Conservation (phyloP, 2,888 invertebrate species). For the Torymus tubicola region DNA sequence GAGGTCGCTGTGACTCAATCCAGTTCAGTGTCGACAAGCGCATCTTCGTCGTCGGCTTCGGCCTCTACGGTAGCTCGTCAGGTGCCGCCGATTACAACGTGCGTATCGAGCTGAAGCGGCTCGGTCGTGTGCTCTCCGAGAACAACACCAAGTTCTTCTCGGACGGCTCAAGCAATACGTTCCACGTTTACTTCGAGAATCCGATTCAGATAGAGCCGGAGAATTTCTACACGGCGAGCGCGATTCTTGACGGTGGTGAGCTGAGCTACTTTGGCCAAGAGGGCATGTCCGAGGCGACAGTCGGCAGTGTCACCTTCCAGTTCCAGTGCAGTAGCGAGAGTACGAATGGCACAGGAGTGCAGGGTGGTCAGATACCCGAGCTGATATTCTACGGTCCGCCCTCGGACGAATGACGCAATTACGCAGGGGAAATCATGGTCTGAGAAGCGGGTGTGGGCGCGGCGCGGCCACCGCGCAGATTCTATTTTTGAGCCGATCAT, state of each 20-base stretch:
- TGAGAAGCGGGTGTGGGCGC: constrained; percentile 55
- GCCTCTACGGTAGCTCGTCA: constrained; percentile 96
- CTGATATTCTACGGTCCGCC: constrained; percentile 95
- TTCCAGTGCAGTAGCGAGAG: constrained; percentile 98
- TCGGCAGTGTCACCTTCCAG: constrained; percentile 96
- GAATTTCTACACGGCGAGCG: constrained; percentile 96
- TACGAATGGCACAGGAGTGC: constrained; percentile 97
- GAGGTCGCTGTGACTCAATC: constrained; percentile 97
- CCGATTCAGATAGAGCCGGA: constrained; percentile 95
- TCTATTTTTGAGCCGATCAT: constrained; percentile 52
- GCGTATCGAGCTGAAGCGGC: constrained; percentile 93
- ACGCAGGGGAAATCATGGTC: constrained; percentile 62
- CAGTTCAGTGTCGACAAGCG: constrained; percentile 97
- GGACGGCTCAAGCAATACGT: constrained; percentile 97
- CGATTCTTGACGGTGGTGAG: constrained; percentile 94
- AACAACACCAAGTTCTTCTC: constrained; percentile 96
- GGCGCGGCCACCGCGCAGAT: constrained; percentile 24
- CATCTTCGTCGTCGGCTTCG: constrained; percentile 97
- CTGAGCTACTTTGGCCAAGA: constrained; percentile 98
- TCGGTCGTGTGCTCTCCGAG: constrained; percentile 92
- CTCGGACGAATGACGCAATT: constrained; percentile 75
- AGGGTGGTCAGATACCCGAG: constrained; percentile 98
- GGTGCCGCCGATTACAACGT: constrained; percentile 97
- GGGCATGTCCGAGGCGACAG: constrained; percentile 95
- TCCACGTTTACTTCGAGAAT: constrained; percentile 91